Conservation (phyloP, 2,113 vertebrate species). For the Ahaetulla prasina region DNA sequence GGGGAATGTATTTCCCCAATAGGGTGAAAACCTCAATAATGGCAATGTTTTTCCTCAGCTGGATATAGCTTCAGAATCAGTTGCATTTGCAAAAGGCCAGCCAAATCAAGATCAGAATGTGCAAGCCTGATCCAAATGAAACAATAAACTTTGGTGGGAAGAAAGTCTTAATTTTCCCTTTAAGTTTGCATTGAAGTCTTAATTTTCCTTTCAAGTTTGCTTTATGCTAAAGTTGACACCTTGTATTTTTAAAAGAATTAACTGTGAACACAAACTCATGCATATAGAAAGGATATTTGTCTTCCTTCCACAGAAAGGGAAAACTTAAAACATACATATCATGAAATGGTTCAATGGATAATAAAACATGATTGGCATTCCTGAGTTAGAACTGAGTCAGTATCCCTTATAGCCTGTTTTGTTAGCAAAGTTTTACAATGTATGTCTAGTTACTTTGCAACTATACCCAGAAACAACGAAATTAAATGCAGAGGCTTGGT, state of each 20-base stretch:
- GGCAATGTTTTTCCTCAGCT: constrained; percentile 62
- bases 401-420: not conserved
- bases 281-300: not conserved
- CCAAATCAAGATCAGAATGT: constrained; percentile 47
- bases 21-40: constrained; percentile 61
- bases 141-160: constrained; percentile 52
- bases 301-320: constrained; percentile 47
- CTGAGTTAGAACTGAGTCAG: not conserved
- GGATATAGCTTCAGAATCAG: constrained; percentile 61
- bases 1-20: constrained; percentile 61
- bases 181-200: constrained; percentile 35
- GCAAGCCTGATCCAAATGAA: constrained; percentile 56
- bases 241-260: constrained; percentile 15
- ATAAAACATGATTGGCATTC: constrained; percentile 18
- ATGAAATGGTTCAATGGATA: constrained; percentile 34
- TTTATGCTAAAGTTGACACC: constrained; percentile 48
- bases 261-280: constrained; percentile 25
- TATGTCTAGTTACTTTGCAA: not conserved
- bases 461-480: not conserved
- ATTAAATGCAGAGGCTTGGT: not conserved
- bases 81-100: constrained; percentile 50
- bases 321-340: not conserved
- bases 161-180: constrained; percentile 36
- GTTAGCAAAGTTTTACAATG: not conserved
- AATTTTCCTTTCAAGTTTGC: constrained; percentile 22